Evolutionary conservation across 2,797 vertebrate species (phyloP).

Genomic region (Rhinatrema bivittatum): DNA sequence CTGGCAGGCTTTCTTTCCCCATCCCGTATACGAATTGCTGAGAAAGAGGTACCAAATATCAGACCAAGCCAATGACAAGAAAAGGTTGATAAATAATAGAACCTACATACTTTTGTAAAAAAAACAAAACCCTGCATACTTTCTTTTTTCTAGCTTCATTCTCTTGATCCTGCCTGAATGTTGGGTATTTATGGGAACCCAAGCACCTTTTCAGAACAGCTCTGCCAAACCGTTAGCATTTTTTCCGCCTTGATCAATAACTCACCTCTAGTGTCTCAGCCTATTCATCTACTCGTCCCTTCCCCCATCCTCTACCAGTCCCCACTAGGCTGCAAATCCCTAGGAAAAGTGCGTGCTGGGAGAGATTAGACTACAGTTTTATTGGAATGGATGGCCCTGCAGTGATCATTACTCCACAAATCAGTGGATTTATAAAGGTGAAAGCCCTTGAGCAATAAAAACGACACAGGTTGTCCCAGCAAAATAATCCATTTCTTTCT

Average conservation of each 20-base stretch:
- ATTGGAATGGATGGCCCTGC: background rate
- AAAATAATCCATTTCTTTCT: background rate
- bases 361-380: background rate
- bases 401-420: background rate
- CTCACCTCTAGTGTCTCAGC: background rate
- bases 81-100: too few species aligned
- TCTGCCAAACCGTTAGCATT: background rate
- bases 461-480: background rate
- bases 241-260: background rate
- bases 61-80: too few species aligned
- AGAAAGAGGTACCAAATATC: too few species aligned
- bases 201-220: too few species aligned
- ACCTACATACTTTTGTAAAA: too few species aligned
- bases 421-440: background rate
- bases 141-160: too few species aligned
- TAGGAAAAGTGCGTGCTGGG: too few species aligned
- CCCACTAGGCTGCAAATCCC: background rate
- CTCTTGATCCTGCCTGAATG: too few species aligned
- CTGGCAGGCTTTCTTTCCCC: too few species aligned
- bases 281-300: background rate
- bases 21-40: too few species aligned
- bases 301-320: background rate
- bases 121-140: too few species aligned
- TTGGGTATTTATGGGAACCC: too few species aligned
- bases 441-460: fast-evolving